Percentiles rank a stretch among this genome's conserved stretches.
These are phyloP conservation scores for Leucophenga maculata DNA, from an alignment of 2,888 invertebrate species.

Conservation along the genomic window DNA sequence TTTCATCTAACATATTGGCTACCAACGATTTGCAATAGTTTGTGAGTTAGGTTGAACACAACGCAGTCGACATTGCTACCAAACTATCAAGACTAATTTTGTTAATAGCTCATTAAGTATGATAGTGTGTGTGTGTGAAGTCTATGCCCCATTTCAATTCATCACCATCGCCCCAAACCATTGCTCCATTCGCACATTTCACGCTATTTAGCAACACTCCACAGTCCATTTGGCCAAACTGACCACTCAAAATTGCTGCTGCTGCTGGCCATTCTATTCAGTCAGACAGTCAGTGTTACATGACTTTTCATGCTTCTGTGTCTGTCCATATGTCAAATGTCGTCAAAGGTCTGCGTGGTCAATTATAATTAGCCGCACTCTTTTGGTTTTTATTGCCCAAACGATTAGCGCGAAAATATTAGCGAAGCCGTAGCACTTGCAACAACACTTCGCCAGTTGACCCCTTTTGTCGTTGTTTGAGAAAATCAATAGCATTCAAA, in stretches of 20 bases:
- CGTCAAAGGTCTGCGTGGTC: slow-evolving; percentile 62
- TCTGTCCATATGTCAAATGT: slow-evolving; percentile 38
- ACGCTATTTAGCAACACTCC: not conserved
- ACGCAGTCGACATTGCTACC: too few species aligned
- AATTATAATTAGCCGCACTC: slow-evolving; percentile 59
- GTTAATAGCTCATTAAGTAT: slow-evolving; percentile 10
- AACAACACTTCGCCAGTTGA: not conserved
- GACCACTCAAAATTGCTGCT: slow-evolving; percentile 6
- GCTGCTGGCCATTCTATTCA: not conserved
- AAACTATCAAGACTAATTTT: not conserved
- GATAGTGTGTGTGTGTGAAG: not conserved
- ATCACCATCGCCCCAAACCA: too few species aligned
- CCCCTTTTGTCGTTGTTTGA: not conserved
- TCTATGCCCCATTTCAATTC: not conserved
- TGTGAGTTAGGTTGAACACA: too few species aligned
- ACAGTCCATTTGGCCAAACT: not conserved
- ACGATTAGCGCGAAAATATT: slow-evolving; percentile 52
- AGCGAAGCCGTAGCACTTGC: slow-evolving; percentile 4
- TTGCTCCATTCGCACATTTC: not conserved
- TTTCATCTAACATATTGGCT: too few species aligned
- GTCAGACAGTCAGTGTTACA: slow-evolving; percentile 20
- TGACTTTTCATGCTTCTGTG: slow-evolving; percentile 6
- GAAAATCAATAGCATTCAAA: slow-evolving; percentile 16
- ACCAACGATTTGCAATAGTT: too few species aligned
- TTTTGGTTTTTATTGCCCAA: slow-evolving; percentile 51